These are phyloP conservation scores for Polydrusus pterygomalis DNA, from an alignment of 2,888 invertebrate species.

Conservation along the genomic window DNA sequence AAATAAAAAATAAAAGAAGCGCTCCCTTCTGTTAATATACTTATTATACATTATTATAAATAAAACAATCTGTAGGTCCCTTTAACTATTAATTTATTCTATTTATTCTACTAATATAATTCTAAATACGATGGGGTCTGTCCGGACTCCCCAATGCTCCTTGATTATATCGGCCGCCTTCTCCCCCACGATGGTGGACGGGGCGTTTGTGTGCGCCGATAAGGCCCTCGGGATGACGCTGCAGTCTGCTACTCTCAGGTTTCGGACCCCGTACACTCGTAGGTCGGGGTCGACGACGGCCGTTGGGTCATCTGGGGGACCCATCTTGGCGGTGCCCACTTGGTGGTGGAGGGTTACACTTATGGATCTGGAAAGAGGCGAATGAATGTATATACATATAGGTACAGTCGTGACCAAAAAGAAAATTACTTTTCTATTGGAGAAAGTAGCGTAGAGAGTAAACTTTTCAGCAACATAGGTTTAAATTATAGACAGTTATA, in stretches of 20 bases:
- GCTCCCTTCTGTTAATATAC: too few species aligned
- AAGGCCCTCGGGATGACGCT: conserved; percentile 81
- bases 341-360: conserved; percentile 81
- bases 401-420: too few species aligned
- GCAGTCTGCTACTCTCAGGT: conserved; percentile 80
- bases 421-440: too few species aligned
- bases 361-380: conserved; percentile 65
- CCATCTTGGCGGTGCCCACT: conserved; percentile 77
- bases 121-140: neutral
- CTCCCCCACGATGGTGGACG: conserved; percentile 83
- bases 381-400: too few species aligned
- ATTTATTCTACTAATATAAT: too few species aligned
- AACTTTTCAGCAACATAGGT: too few species aligned
- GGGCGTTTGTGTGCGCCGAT: conserved; percentile 80
- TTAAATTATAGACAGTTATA: too few species aligned
- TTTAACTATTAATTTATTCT: neutral
- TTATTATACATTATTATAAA: neutral
- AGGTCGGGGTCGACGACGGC: conserved; percentile 72
- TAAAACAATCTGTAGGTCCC: neutral
- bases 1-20: too few species aligned
- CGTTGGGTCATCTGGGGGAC: conserved; percentile 70
- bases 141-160: conserved; percentile 70
- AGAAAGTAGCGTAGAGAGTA: too few species aligned
- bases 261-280: conserved; percentile 75
- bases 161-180: conserved; percentile 80